A percentile compares a stretch with the other conserved stretches of the same genome.
These are phyloP conservation scores for Bimastos eiseni DNA, from an alignment of 2,888 invertebrate genomes.

Conservation along the genomic window DNA sequence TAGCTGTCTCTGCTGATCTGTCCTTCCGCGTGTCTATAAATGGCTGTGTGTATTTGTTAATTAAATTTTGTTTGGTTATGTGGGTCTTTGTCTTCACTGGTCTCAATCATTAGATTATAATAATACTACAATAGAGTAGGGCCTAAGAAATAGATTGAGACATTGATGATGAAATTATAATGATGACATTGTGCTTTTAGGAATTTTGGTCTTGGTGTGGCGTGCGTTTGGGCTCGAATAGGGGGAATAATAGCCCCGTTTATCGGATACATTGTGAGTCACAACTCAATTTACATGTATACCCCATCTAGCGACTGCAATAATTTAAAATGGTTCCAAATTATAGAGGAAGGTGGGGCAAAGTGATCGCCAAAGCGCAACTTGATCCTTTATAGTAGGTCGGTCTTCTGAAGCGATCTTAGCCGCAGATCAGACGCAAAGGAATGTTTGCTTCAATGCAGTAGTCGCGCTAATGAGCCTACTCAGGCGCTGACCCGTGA, in stretches of 20 bases:
- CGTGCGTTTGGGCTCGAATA: slow-evolving; percentile 54
- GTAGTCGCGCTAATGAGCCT: too few species aligned
- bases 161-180: background rate
- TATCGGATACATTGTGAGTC: slow-evolving; percentile 53
- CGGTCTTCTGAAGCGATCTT: too few species aligned
- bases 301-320: background rate
- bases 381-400: too few species aligned
- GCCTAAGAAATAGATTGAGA: background rate
- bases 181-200: slow-evolving; percentile 28
- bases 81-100: too few species aligned
- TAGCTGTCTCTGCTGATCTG: too few species aligned
- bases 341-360: background rate
- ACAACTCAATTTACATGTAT: background rate
- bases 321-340: background rate
- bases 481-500: too few species aligned
- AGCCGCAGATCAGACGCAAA: too few species aligned
- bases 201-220: slow-evolving; percentile 54
- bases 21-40: too few species aligned
- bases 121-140: background rate
- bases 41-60: too few species aligned
- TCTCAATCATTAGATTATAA: background rate
- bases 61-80: too few species aligned
- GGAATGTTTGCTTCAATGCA: too few species aligned
- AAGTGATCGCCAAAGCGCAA: too few species aligned
- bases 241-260: slow-evolving; percentile 57